Conservation (phyloP, 2,797 vertebrate species). For the Poecilia wingei region DNA sequence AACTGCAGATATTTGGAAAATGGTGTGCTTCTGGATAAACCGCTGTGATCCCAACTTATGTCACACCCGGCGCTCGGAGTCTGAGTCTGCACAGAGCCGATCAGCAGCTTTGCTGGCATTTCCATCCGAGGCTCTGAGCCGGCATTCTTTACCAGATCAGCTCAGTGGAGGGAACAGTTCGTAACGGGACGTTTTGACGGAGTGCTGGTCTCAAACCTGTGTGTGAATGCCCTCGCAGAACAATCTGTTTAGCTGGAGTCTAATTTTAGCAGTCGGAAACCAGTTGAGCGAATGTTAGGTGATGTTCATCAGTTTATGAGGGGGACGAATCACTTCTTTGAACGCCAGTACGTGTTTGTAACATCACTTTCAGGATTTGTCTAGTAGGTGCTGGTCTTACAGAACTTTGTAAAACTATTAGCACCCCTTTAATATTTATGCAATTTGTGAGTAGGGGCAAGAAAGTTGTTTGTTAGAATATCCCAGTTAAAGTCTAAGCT, state of each 20-base stretch:
- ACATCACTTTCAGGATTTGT: neutral
- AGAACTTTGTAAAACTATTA: neutral
- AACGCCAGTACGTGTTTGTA: neutral
- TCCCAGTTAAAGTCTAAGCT: neutral
- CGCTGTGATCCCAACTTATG: constrained; percentile 29
- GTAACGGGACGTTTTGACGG: constrained; percentile 21
- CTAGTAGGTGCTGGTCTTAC: neutral
- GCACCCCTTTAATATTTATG: neutral
- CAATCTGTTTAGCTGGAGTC: neutral
- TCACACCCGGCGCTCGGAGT: constrained; percentile 14
- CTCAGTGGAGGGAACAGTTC: constrained; percentile 20
- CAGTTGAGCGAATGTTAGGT: neutral
- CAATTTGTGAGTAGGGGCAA: neutral
- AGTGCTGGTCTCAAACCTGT: constrained; percentile 25
- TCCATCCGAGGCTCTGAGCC: constrained; percentile 29
- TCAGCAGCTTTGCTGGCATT: constrained; percentile 37
- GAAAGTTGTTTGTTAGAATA: neutral
- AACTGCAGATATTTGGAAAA: constrained; percentile 28
- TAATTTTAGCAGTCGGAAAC: neutral
- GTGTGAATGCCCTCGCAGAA: constrained; percentile 20
- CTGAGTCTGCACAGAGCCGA: constrained; percentile 38
- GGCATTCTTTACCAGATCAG: constrained; percentile 34
- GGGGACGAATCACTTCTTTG: neutral
- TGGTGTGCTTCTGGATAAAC: constrained; percentile 20
- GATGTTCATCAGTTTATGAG: neutral